A percentile compares a stretch with the other conserved stretches of the same genome.
phyloP scores from a whole-genome alignment of 2,113 vertebrate species.

The Microcebus murinus region DNA sequence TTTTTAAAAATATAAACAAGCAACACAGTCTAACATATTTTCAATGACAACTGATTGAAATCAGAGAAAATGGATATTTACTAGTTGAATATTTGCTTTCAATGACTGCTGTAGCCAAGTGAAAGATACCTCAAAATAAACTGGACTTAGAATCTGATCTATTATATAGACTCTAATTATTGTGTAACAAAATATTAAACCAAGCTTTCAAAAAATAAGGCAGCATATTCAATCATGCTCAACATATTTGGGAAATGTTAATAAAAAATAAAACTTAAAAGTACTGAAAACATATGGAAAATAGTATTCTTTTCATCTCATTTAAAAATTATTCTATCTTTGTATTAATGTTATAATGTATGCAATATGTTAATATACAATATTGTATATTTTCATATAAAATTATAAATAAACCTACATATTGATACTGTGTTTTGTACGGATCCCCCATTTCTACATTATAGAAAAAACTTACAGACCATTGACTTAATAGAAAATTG shows the following conservation, averaged over 20 bases:
- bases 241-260: neutral
- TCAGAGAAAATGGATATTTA: neutral
- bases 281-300: neutral
- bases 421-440: neutral
- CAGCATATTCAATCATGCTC: neutral
- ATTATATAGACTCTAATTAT: neutral
- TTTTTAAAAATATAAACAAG: conserved; percentile 24
- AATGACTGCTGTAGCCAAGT: neutral
- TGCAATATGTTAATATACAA: neutral
- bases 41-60: neutral
- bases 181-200: neutral
- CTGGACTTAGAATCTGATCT: neutral
- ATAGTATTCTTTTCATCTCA: conserved; percentile 2
- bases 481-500: neutral
- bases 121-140: conserved; percentile 10
- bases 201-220: neutral
- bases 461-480: neutral
- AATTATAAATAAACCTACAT: neutral
- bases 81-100: neutral
- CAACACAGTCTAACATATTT: neutral
- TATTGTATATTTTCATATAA: neutral
- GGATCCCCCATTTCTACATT: neutral
- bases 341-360: neutral
- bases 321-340: neutral
- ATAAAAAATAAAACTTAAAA: neutral